These are phyloP conservation scores for Desmodus rotundus DNA, from an alignment of 2,113 vertebrate species.

Conservation along the genomic window DNA sequence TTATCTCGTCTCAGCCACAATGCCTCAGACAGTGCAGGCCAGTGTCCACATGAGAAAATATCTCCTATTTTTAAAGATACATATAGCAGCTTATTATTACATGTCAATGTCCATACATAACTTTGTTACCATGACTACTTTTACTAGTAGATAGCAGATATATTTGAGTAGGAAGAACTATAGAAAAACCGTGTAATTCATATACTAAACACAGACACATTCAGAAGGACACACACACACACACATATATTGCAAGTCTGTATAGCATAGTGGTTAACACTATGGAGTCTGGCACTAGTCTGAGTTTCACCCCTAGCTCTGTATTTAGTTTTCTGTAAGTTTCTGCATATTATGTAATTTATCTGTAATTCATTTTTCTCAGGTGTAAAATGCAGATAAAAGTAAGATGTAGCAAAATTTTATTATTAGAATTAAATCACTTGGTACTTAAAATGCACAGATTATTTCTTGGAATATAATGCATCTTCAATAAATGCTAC, in stretches of 20 bases:
- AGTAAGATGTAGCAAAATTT: not conserved
- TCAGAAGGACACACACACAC: not conserved
- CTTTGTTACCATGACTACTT: conserved; percentile 75
- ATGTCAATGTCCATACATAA: conserved; percentile 61
- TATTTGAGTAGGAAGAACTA: conserved; percentile 64
- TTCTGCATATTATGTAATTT: not conserved
- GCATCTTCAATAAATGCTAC: not conserved
- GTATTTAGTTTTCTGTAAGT: not conserved
- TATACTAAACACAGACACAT: not conserved
- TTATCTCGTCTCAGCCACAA: no score
- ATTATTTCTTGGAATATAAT: not conserved
- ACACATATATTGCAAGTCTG: not conserved
- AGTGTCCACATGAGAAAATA: no score
- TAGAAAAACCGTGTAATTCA: conserved; percentile 11
- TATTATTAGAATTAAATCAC: not conserved
- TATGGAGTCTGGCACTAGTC: not conserved
- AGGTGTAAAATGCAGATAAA: not conserved
- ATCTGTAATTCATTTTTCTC: not conserved
- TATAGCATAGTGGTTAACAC: not conserved
- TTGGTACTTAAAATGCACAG: not conserved
- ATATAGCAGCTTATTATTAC: conserved; percentile 37
- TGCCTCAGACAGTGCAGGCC: no score
- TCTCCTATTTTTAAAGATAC: not conserved
- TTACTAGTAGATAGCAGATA: conserved; percentile 54
- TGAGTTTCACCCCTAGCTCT: not conserved